A percentile compares a stretch with the other conserved stretches of the same genome.
These are phyloP conservation scores for Myopa tessellatipennis DNA, from an alignment of 2,888 invertebrate species.

Conservation along the genomic window DNA sequence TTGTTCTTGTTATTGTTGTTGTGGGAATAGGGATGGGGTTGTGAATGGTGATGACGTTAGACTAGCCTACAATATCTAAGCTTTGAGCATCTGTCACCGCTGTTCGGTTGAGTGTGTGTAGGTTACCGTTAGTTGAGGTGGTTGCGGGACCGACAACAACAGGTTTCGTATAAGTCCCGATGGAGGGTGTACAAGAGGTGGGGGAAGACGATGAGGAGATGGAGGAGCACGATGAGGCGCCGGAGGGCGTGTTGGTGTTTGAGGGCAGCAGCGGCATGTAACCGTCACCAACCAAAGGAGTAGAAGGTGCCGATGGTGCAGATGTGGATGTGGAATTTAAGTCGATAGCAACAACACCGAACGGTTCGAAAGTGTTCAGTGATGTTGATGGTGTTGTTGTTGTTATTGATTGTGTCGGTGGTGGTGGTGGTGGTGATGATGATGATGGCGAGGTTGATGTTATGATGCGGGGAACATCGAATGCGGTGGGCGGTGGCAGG, in stretches of 20 bases:
- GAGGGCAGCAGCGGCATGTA: conserved; percentile 47
- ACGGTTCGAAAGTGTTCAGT: neutral
- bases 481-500: conserved; percentile 10
- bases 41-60: conserved; percentile 32
- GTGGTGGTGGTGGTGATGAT: conserved; percentile 42
- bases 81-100: conserved; percentile 69
- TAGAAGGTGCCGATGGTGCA: conserved; percentile 22
- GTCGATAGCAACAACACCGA: neutral
- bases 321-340: conserved; percentile 20
- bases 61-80: conserved; percentile 68
- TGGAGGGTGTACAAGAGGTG: neutral
- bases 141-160: conserved; percentile 43
- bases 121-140: neutral
- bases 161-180: neutral
- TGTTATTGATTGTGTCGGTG: conserved; percentile 24
- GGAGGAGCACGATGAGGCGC: conserved; percentile 13
- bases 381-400: conserved; percentile 4
- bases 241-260: conserved; percentile 8
- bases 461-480: conserved; percentile 37
- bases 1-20: no score
- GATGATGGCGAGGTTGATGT: conserved; percentile 34
- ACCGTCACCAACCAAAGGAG: conserved; percentile 33
- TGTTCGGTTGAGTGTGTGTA: conserved; percentile 46
- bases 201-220: conserved; percentile 14
- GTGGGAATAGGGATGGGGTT: neutral